These are phyloP conservation scores for Cheumatopsyche charites DNA, from an alignment of 1,140 invertebrate genomes.

Conservation along the genomic window DNA sequence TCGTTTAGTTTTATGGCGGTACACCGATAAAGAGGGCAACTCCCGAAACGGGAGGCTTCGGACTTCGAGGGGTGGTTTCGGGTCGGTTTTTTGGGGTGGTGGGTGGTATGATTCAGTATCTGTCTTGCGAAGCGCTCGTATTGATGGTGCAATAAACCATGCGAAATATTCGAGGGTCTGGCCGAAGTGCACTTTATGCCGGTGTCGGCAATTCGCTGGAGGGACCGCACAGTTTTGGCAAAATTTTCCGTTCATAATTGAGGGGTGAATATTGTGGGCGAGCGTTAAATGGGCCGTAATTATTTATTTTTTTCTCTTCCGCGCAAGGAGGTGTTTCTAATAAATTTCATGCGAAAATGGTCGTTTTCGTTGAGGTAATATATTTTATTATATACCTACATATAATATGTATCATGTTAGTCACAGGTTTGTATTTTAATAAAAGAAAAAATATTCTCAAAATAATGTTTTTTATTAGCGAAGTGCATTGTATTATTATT, in stretches of 20 bases:
- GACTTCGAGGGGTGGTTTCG: background rate
- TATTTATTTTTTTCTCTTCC: background rate
- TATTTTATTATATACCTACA: too few relatives aligned
- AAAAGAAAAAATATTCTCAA: too few relatives aligned
- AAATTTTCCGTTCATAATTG: too few relatives aligned
- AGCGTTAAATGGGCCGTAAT: background rate
- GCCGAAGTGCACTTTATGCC: background rate
- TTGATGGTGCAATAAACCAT: constrained; percentile 13
- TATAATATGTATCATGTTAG: too few relatives aligned
- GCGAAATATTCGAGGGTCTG: constrained; percentile 16
- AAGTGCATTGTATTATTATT: too few relatives aligned
- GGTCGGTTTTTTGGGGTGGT: background rate
- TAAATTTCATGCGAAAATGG: too few relatives aligned
- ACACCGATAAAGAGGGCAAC: constrained; percentile 19
- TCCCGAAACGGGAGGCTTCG: background rate
- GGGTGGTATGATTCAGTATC: constrained; percentile 29
- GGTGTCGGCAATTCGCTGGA: too few relatives aligned
- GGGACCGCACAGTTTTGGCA: too few relatives aligned
- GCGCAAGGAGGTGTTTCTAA: background rate
- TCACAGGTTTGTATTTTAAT: too few relatives aligned
- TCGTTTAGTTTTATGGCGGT: constrained; percentile 49
- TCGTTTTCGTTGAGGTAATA: too few relatives aligned
- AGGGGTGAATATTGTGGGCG: too few relatives aligned
- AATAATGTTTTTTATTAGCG: too few relatives aligned
- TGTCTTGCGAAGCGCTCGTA: constrained; percentile 2